A percentile compares a stretch with the other conserved stretches of the same genome.
phyloP scores from a whole-genome alignment of 2,888 invertebrate species.

The Cephus nigrinus region DNA sequence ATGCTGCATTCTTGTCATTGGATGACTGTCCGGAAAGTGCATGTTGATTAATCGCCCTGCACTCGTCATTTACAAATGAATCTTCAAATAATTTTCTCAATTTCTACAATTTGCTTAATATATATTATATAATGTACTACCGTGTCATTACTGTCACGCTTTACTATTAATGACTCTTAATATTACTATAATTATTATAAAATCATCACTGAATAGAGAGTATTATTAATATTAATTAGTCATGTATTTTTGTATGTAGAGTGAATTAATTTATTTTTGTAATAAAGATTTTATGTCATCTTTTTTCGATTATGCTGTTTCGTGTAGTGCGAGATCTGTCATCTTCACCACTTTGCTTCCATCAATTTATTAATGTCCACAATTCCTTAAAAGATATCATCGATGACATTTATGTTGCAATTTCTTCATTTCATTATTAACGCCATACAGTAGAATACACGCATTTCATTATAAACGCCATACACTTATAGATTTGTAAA shows the following conservation, averaged over 20 bases:
- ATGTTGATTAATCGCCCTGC: not conserved
- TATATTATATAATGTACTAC: constrained; percentile 33
- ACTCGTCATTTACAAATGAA: not conserved
- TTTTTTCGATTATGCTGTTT: constrained; percentile 14
- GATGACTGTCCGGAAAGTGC: not conserved
- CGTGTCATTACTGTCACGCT: constrained; percentile 33
- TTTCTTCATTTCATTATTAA: too few species aligned
- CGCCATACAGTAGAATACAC: too few species aligned
- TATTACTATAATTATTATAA: constrained; percentile 29
- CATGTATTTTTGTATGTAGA: constrained; percentile 62
- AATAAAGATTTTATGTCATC: constrained; percentile 50
- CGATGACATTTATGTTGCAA: too few species aligned
- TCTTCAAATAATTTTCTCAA: not conserved
- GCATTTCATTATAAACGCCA: too few species aligned
- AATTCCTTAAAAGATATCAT: too few species aligned
- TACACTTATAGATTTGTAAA: too few species aligned
- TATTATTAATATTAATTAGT: constrained; percentile 61
- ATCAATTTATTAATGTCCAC: too few species aligned
- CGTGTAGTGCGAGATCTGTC: not conserved
- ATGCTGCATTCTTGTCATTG: not conserved
- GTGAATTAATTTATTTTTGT: constrained; percentile 62
- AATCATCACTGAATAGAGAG: constrained; percentile 58
- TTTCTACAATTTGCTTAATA: constrained; percentile 15
- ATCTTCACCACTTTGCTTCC: not conserved
- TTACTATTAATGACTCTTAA: constrained; percentile 27